A percentile compares a stretch with the other conserved stretches of the same genome.
Evolutionary conservation across 2,888 invertebrate genomes (phyloP).

Genomic region (Clivina fossor): DNA sequence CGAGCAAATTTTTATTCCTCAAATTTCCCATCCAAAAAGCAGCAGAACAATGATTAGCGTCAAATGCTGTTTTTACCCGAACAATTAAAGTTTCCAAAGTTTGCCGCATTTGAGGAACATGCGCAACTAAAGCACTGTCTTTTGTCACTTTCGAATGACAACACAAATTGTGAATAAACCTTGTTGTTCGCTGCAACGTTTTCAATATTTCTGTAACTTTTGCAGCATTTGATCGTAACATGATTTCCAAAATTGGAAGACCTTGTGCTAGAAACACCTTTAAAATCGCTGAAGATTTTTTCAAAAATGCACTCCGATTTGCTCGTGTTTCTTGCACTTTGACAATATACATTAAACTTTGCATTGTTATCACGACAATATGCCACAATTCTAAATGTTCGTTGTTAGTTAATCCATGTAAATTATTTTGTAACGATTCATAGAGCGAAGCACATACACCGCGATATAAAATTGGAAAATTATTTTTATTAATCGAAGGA

Average conservation of each 20-base stretch:
- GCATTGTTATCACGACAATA: constrained; percentile 62
- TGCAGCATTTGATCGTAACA: constrained; percentile 69
- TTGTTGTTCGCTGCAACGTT: constrained; percentile 75
- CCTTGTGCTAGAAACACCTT: constrained; percentile 71
- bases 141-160: constrained; percentile 76
- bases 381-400: constrained; percentile 69
- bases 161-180: constrained; percentile 80
- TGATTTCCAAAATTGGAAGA: constrained; percentile 74
- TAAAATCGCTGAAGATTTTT: constrained; percentile 65
- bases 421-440: constrained; percentile 57
- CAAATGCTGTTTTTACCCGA: constrained; percentile 81
- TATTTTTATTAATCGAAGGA: constrained; percentile 66
- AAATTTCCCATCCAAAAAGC: constrained; percentile 91
- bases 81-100: constrained; percentile 78
- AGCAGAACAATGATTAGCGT: constrained; percentile 77
- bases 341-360: constrained; percentile 66
- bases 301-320: constrained; percentile 66
- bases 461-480: constrained; percentile 69
- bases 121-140: constrained; percentile 71
- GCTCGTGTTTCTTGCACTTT: constrained; percentile 64
- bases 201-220: constrained; percentile 75
- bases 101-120: constrained; percentile 78
- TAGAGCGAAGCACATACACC: constrained; percentile 65
- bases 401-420: constrained; percentile 58
- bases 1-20: constrained; percentile 82